Conservation (phyloP, 2,113 vertebrate species). For the Pteronura brasiliensis region DNA sequence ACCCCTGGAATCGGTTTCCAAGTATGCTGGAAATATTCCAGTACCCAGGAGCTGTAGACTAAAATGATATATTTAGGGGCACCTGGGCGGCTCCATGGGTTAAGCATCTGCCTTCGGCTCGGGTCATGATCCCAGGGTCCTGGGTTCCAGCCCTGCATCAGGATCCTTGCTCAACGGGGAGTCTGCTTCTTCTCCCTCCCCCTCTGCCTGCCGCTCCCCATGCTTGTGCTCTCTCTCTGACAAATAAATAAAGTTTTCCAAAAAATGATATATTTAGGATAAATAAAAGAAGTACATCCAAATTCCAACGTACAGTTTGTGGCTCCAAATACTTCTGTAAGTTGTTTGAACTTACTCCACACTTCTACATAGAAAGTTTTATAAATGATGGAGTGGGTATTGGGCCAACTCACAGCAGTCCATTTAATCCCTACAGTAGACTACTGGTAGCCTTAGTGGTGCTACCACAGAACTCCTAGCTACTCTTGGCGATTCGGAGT, state of each 20-base stretch:
- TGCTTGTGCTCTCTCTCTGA: too few relatives aligned
- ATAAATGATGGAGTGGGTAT: background rate
- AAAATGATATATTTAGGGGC: background rate
- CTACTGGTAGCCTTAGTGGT: background rate
- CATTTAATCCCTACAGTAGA: background rate
- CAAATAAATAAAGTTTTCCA: too few relatives aligned
- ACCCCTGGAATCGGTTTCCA: background rate
- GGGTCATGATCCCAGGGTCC: too few relatives aligned
- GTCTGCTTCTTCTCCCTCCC: background rate
- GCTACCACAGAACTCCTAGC: too few relatives aligned
- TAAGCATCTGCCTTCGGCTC: background rate
- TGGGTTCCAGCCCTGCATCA: too few relatives aligned
- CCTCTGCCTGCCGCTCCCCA: too few relatives aligned
- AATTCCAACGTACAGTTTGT: background rate
- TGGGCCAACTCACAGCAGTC: background rate
- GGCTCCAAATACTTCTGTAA: background rate
- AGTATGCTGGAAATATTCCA: background rate
- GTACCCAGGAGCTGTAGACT: background rate
- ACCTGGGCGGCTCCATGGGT: background rate
- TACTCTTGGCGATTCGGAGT: background rate
- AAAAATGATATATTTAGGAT: background rate
- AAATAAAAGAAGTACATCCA: background rate
- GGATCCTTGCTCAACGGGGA: background rate
- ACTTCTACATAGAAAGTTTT: background rate
- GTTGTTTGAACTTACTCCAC: background rate